Evolutionary conservation across 1,140 invertebrate species (phyloP), one percentile per base, ranked within the genome.

Genomic region (Drosophila willistoni): DNA sequence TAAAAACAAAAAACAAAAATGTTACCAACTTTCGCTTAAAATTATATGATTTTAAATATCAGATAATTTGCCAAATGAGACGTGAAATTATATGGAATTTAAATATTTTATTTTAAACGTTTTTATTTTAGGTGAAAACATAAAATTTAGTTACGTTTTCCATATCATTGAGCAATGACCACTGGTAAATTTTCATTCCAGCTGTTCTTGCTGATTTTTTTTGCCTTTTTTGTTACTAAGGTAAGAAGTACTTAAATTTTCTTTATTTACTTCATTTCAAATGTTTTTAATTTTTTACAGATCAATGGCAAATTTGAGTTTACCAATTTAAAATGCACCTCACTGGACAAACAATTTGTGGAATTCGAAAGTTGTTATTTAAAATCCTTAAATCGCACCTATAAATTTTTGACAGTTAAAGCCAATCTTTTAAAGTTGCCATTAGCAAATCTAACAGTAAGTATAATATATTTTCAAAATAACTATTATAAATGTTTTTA

Each of bases 371-470:
- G 41, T 59, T 75, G 68, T 19, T 63, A 34, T 56, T 5, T 75
- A 2, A 75, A 75, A 39, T 59, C 73, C 0, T 2, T 67, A 0
- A 75, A 71, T 63, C 68, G 73, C 0, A 63, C 63, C 3, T 75
- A 71, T 29, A 75, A 75, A 51, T 75, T 71, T 19, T 17, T 55
- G 14, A 57, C 51, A 3, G 9, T 47, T 3, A 66, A 56, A 22
- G 14, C 41, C 0, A 39, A 22, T 4, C 12, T 63, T 1, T 22
- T 29, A 9, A 62, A 55, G 2, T 36, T 22, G 25, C 70, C 36
- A 3, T 44, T 7, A 3, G 25, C 4, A 22, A 71, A 33, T 13
- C 7, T 29, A 7, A 9, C 36, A 4, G 64, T 63, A 59, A 19
- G 51, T 62, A 6, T 7, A 7, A 14, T 4, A 63, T 5, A 5